Conservation (phyloP, 2,888 invertebrate species). For the Drepanosiphum platanoidis region DNA sequence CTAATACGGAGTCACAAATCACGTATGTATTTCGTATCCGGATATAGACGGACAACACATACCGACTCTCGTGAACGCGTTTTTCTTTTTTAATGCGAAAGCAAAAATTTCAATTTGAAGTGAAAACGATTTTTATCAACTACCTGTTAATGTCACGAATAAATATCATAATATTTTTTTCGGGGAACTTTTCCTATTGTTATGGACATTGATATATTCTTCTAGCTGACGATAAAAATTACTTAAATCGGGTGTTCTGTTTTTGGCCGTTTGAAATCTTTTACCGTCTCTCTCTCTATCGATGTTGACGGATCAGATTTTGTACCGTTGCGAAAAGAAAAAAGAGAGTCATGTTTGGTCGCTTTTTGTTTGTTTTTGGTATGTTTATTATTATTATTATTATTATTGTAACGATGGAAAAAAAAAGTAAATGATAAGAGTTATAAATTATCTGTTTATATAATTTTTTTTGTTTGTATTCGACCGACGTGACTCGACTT, state of each 20-base stretch:
- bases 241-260: neutral
- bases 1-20: neutral
- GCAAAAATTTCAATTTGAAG: too few relatives aligned
- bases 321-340: too few relatives aligned
- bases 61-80: neutral
- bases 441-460: neutral
- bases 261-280: neutral
- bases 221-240: too few relatives aligned
- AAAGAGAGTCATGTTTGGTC: neutral
- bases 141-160: too few relatives aligned
- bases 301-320: too few relatives aligned
- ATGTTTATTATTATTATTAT: neutral
- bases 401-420: neutral
- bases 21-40: neutral
- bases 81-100: too few relatives aligned
- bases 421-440: neutral
- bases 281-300: neutral
- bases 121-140: too few relatives aligned
- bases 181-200: too few relatives aligned
- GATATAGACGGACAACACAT: too few relatives aligned
- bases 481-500: neutral
- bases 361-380: neutral
- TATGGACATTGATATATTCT: too few relatives aligned
- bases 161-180: too few relatives aligned
- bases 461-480: too few relatives aligned